Evolutionary conservation across 2,888 invertebrate genomes (phyloP).

Genomic region (Strigamia transsilvanica): DNA sequence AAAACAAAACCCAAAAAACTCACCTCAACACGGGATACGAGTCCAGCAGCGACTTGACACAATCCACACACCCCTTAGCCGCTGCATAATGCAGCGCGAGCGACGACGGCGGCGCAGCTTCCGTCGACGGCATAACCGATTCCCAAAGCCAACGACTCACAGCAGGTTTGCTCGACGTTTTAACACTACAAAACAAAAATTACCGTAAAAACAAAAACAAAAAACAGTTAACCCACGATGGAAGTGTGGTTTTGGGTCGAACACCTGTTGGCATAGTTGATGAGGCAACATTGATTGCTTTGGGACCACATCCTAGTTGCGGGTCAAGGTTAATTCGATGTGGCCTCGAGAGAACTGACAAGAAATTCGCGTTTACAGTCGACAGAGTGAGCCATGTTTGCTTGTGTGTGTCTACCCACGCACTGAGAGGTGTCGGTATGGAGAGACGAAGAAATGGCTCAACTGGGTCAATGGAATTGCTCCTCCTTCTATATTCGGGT

Average conservation of each 20-base stretch:
- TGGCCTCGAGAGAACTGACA: not conserved
- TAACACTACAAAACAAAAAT: not conserved
- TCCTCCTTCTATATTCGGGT: not conserved
- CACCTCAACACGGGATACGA: slow-evolving; percentile 79
- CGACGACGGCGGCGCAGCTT: slow-evolving; percentile 72
- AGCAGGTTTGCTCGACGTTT: slow-evolving; percentile 61
- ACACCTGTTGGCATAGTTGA: slow-evolving; percentile 38
- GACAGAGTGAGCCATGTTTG: not conserved
- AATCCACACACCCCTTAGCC: slow-evolving; percentile 84
- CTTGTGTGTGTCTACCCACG: not conserved
- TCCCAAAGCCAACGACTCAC: slow-evolving; percentile 72
- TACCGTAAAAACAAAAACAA: not conserved
- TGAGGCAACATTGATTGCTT: slow-evolving; percentile 31
- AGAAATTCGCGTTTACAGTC: not conserved
- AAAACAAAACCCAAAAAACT: slow-evolving; percentile 56
- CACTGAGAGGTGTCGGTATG: not conserved
- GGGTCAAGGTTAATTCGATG: not conserved
- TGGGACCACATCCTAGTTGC: slow-evolving; percentile 33
- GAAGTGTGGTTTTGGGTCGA: not conserved
- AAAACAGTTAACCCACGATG: not conserved
- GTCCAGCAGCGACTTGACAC: slow-evolving; percentile 80
- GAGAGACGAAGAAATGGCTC: not conserved
- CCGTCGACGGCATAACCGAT: slow-evolving; percentile 69
- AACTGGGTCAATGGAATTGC: slow-evolving; percentile 1
- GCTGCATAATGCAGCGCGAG: slow-evolving; percentile 88